Base-by-base conservation (phyloP, 2,113 vertebrate species). In the Megaceryle torquata region DNA sequence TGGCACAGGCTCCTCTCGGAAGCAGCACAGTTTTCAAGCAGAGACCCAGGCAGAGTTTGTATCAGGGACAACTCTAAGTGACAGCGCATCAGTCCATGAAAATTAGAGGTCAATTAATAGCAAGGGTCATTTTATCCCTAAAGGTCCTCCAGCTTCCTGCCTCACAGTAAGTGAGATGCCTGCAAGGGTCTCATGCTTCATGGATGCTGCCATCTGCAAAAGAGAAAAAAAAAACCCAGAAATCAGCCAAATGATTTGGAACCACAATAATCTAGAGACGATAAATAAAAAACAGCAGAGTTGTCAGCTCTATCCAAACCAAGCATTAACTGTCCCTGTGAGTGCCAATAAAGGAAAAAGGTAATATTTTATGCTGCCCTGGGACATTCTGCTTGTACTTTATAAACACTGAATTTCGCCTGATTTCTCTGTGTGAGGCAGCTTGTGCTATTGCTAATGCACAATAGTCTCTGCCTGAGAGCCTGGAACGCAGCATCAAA, bases 141-240 rank as follows among this genome's bases (percentile, higher is more conserved):
- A 15, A 84, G 84, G 51, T 63, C 59, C 76, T 46, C 1, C 3
- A 88, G 76, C 26, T 89, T 86, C 59, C 60, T 80, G 65, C 72
- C 61, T 90, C 4, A 24, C 41, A 43, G 33, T 37, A n/a, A 64
- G 39, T 64, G 64, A 57, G 67, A 89, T 84, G 83, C 85, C 90
- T 87, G 59, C 72, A 56, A 81, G 89, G 87, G 68, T 76, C 39
- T 88, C 74, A 70, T 48, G 83, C 81, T 93, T 89, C 89, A 77
- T 1, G 3, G 83, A 68, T 54, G 5, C 64, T 86, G 79, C 93
- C 85, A 67, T 92, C 93, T 89, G 83, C 8, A 14, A 51, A 82
- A 15, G 48, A 76, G 69, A 21, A n/a, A n/a, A 74, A 87, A 39
- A 72, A 39, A 37, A 28, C 35, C 51, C 56, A 86, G 29, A 85